Base-by-base conservation (phyloP, 2,113 vertebrate genomes). In the Plotosus lineatus region DNA sequence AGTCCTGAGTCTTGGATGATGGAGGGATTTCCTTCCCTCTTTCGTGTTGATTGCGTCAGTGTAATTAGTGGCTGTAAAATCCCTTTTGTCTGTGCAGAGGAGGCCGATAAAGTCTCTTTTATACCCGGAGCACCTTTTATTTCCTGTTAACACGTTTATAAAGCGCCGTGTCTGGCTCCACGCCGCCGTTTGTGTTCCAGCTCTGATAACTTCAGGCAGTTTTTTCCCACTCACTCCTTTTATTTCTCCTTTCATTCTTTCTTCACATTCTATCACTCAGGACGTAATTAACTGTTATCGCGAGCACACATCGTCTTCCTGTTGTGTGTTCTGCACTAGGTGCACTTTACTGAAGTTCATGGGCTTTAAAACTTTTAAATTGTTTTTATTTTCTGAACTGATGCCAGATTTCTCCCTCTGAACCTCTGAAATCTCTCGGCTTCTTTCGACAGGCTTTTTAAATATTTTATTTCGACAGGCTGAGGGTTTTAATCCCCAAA, bases 281-380 rank as follows among this genome's bases (percentile, higher is more conserved):
- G 90, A 92, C 86, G 88, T 89, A 91, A 92, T 93, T 93, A 92
- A 89, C 86, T 83, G 85, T 86, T 88, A 86, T 89, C 91, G 88
- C 89, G 75, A 87, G 90, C 83, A 87, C 55, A 73, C 79, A 78
- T 90, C 88, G 69, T 89, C 88, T 82, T 87, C 73, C 21, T 82
- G 78, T 79, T 79, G 46, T 80, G 82, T 42, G n/a, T 61, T 77
- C 44, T 26, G 9, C 75, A 21, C 77, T 6, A 44, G 19, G 55
- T 79, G 61, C 66, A 53, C 42, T 66, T 79, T 3, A 42, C 12
- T n/a, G 36, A 58, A 65, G 76, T 60, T 48, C 65, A 79, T 68
- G 66, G 66, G 44, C 51, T 82, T 81, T 79, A 79, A 75, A 56
- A 38, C 51, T 40, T 75, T 75, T 11, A 38, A 14, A 26, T 40